Evolutionary conservation across 2,113 vertebrate genomes (phyloP).

Genomic region (Pomatorhinus ruficollis): DNA sequence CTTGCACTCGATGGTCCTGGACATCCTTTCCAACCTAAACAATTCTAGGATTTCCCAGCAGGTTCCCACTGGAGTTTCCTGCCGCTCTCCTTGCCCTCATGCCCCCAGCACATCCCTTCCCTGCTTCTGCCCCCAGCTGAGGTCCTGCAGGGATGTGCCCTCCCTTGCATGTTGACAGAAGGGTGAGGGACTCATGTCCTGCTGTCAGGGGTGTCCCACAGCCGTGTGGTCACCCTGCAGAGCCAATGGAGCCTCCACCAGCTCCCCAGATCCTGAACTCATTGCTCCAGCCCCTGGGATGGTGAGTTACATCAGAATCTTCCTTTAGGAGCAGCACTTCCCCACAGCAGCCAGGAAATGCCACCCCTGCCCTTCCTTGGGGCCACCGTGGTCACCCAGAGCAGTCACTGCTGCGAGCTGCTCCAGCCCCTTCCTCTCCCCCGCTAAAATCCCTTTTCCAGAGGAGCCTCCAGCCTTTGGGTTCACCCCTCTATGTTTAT

Average conservation of each 20-base stretch:
- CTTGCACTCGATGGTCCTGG: neutral
- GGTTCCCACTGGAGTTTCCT: neutral
- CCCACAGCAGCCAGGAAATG: neutral
- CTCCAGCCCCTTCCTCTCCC: neutral
- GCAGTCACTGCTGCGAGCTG: neutral
- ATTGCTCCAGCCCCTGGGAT: accelerated
- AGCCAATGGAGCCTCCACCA: accelerated
- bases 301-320: neutral
- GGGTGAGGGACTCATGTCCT: no score
- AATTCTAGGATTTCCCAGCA: neutral
- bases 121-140: neutral
- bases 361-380: neutral
- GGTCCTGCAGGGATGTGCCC: neutral
- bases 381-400: neutral
- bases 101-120: neutral
- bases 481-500: neutral
- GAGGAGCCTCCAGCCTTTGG: neutral
- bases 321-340: neutral
- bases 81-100: neutral
- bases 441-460: neutral
- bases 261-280: neutral
- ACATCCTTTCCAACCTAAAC: neutral
- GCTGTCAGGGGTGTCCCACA: neutral
- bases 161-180: neutral
- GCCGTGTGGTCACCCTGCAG: neutral